phyloP scores from a whole-genome alignment of 2,113 vertebrate species.

The Hoplias malabaricus region DNA sequence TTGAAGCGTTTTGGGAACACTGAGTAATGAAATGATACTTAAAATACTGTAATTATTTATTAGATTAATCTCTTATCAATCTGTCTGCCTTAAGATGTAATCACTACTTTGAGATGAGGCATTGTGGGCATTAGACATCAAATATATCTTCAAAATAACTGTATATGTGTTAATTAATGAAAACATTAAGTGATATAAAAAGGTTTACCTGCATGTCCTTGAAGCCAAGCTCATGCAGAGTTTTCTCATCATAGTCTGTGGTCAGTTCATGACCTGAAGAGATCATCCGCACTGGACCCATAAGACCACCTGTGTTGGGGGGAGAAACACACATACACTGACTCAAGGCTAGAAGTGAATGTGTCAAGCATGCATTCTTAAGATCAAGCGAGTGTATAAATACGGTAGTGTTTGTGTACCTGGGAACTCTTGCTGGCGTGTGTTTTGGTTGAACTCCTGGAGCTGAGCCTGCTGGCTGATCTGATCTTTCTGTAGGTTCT shows the following conservation, averaged over 20 bases:
- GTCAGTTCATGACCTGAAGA: conserved; percentile 97
- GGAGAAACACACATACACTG: conserved; percentile 15
- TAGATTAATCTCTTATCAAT: too few species aligned
- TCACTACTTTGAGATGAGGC: too few species aligned
- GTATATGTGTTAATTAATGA: too few species aligned
- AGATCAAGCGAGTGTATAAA: not conserved
- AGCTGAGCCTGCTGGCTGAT: conserved; percentile 97
- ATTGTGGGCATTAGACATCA: too few species aligned
- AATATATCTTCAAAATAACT: too few species aligned
- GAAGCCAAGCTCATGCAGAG: conserved; percentile 94
- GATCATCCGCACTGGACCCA: conserved; percentile 98
- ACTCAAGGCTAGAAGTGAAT: not conserved
- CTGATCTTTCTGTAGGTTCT: conserved; percentile 99
- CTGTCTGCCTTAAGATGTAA: too few species aligned
- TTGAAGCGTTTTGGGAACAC: too few species aligned
- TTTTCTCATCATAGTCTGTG: conserved; percentile 98
- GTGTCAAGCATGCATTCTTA: too few species aligned
- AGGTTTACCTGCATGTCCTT: conserved; percentile 96
- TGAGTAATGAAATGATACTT: too few species aligned
- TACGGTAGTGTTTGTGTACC: conserved; percentile 65
- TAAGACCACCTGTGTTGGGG: conserved; percentile 92
- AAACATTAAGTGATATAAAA: too few species aligned
- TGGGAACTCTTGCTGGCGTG: conserved; percentile 91
- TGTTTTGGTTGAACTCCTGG: conserved; percentile 96
- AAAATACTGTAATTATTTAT: too few species aligned